Evolutionary conservation across 2,797 vertebrate genomes (phyloP), one percentile per base, ranked within the genome.

Genomic region (Novumbra hubbsi): DNA sequence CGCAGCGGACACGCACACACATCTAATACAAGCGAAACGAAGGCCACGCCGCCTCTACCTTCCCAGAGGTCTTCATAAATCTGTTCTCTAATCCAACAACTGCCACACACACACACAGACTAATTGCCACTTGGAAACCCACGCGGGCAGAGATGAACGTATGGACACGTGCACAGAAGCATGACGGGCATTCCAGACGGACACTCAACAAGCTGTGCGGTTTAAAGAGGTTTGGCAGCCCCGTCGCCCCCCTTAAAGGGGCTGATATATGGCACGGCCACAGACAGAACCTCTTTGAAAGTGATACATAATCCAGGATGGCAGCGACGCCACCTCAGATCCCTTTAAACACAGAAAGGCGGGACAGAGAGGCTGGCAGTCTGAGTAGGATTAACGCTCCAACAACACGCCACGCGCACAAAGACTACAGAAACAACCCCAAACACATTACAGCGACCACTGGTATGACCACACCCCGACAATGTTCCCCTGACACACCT

Each of bases 271-370:
- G 86, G 89, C 80, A 83, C 79, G 32, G 82, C 84, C 84, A 84
- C 76, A 83, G 86, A 88, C 85, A 70, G 83, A 90, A 85, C 87
- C 88, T 88, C 92, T 93, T 93, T 93, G 92, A 93, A 93, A 93
- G 90, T 89, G 92, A 93, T 92, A 89, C 83, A 88, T 75, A 85
- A 82, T 80, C 78, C 82, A 81, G 86, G 85, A 83, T 88, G 89
- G 90, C 88, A 89, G 85, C 82, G 82, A 88, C 88, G 90, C 91
- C 92, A 91, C 88, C 85, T 73, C 79, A 87, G 84, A 92, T 90
- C 91, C 85, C 88, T 82, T 86, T 85, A 90, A 91, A 91, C 87
- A 57, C 21, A 57, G 55, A 45, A 45, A 57, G 55, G 9, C 24
- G 83, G 80, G 76, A 81, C 81, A 82, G 85, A 85, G 77, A 79